phyloP scores from a whole-genome alignment of 2,113 vertebrate species.

The Apaloderma vittatum region DNA sequence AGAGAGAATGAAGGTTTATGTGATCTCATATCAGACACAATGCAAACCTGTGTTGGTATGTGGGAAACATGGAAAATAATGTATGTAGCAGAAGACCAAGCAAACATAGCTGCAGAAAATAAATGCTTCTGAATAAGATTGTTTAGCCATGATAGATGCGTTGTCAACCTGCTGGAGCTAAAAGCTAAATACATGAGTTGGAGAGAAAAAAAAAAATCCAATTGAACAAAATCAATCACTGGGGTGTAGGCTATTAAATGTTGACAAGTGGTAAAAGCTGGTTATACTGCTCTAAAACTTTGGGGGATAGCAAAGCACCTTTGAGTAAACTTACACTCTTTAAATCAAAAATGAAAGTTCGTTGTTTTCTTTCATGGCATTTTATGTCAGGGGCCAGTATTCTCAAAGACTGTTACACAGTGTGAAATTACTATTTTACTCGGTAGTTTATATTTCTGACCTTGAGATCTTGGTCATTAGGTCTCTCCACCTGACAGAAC shows the following conservation, averaged over 20 bases:
- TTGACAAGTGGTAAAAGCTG: constrained; percentile 52
- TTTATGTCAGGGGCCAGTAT: constrained; percentile 26
- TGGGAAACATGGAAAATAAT: not conserved
- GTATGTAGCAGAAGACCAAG: not conserved
- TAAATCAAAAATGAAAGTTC: constrained; percentile 44
- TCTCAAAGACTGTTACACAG: constrained; percentile 12
- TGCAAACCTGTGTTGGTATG: not conserved
- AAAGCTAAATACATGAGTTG: constrained; percentile 62
- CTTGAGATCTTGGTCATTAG: constrained; percentile 45
- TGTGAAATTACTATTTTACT: constrained; percentile 46
- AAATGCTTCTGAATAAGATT: constrained; percentile 56
- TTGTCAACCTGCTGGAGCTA: constrained; percentile 57
- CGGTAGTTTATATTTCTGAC: constrained; percentile 34
- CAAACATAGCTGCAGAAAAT: constrained; percentile 1
- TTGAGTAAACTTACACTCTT: constrained; percentile 54
- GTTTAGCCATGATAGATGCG: constrained; percentile 63
- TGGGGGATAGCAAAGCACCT: constrained; percentile 58
- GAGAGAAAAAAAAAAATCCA: not conserved
- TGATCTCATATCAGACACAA: not conserved
- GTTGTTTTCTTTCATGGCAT: constrained; percentile 19
- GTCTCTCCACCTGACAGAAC: not conserved
- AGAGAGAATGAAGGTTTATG: not conserved
- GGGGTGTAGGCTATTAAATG: constrained; percentile 56
- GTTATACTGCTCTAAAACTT: constrained; percentile 53
- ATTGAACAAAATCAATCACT: constrained; percentile 59